These are phyloP conservation scores for Psophia crepitans DNA, from an alignment of 2,113 vertebrate genomes.

Conservation along the genomic window DNA sequence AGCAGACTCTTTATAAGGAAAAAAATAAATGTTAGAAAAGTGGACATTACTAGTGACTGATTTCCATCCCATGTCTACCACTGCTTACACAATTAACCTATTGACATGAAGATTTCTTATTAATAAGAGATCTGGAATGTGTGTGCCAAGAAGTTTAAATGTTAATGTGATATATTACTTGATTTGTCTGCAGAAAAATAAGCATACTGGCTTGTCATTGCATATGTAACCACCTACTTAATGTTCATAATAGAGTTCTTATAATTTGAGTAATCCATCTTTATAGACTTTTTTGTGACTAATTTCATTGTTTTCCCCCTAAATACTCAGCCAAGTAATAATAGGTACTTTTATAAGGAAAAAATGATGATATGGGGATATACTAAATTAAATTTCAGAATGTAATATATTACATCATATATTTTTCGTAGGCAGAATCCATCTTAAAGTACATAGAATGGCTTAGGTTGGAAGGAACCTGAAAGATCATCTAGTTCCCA, in stretches of 20 bases:
- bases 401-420: fast-evolving
- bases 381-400: neutral
- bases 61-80: neutral
- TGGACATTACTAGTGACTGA: neutral
- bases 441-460: neutral
- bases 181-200: constrained; percentile 15
- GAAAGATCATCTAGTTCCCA: too few relatives aligned
- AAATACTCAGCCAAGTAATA: neutral
- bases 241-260: neutral
- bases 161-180: neutral
- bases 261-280: neutral
- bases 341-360: neutral
- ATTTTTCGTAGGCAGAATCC: neutral
- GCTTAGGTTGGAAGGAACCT: too few relatives aligned
- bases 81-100: constrained; percentile 44
- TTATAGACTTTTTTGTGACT: neutral
- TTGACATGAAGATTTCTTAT: neutral
- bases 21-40: neutral
- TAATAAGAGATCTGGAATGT: neutral
- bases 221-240: neutral
- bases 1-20: neutral
- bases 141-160: neutral
- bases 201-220: neutral
- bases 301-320: neutral
- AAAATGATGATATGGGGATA: neutral